Conservation (phyloP, 2,888 invertebrate species). For the Carabus problematicus region DNA sequence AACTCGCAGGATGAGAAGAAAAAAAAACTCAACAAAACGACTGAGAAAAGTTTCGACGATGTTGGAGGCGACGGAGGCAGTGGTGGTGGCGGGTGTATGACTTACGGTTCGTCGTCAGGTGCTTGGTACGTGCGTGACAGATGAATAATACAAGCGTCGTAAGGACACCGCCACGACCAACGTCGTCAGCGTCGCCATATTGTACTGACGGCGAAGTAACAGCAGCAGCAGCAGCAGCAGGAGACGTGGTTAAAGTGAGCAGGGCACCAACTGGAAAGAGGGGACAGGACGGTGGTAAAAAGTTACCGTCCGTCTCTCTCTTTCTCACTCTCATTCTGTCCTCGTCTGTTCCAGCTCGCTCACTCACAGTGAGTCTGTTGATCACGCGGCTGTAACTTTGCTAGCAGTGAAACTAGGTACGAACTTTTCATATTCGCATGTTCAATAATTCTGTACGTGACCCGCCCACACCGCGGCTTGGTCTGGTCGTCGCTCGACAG, state of each 20-base stretch:
- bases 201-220: neutral
- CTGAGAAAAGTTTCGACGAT: neutral
- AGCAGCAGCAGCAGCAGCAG: constrained; percentile 5
- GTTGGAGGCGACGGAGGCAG: neutral
- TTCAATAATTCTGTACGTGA: constrained; percentile 42
- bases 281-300: constrained; percentile 1
- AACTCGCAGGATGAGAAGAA: neutral
- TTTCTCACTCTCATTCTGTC: neutral
- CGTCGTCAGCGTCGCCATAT: too few relatives aligned
- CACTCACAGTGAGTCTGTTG: neutral
- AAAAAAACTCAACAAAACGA: neutral
- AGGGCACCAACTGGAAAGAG: neutral
- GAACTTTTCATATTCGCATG: constrained; percentile 41
- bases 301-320: constrained; percentile 12
- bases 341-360: constrained; percentile 3
- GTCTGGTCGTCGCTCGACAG: constrained; percentile 13
- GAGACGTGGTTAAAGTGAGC: constrained; percentile 1
- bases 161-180: neutral
- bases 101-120: constrained; percentile 45
- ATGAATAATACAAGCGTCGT: constrained; percentile 46
- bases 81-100: constrained; percentile 26
- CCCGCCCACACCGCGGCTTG: constrained; percentile 20
- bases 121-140: constrained; percentile 47
- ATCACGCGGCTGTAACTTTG: constrained; percentile 38
- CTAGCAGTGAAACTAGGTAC: constrained; percentile 40